Base-by-base conservation (phyloP, 2,797 vertebrate genomes). In the Sebastes glaucus region DNA sequence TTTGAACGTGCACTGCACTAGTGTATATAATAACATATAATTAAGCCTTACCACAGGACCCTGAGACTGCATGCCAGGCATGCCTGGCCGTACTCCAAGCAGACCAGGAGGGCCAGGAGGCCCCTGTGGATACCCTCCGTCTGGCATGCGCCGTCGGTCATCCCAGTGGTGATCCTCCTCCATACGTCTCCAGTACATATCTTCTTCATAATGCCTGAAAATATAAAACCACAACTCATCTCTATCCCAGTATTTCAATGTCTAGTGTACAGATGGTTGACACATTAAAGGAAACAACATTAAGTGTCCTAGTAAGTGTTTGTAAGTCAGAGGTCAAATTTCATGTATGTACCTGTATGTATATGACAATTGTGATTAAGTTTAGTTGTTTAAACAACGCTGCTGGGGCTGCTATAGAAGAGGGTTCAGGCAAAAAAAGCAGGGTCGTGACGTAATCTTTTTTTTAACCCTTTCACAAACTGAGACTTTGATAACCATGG, bases 91-190 rank as follows among this genome's bases (percentile, higher is more conserved):
- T 68, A 99, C 97, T 62, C 98, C 98, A 16, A 99, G 95, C 7
- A 99, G 94, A 61, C 98, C 98, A 2, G 98, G 94, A 1, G 98
- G 97, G 13, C 97, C 98, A 1, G 96, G 97, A 72, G 97, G 98
- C 5, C 98, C 98, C 77, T 97, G 98, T 55, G 96, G 97, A 91
- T 98, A 99, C 11, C 96, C 96, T 68, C 97, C 97, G n/a, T 99
- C 98, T 4, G 97, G 97, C 83, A 98, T 92, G 75, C 98, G 96
- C 10, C 98, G 97, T 1, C 98, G 95, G 1, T 99, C 98, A 49
- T 99, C 98, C 98, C 98, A 99, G 86, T 99, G 98, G 83, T 98
- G 98, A 23, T 99, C 98, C 82, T 99, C 98, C 80, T 99, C 98
- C 97, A 99, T 97, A 59, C 98, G 96, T 74, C 98, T 96, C 98